Base-by-base conservation (phyloP, 2,888 invertebrate species). In the Drosophila prolongata region DNA sequence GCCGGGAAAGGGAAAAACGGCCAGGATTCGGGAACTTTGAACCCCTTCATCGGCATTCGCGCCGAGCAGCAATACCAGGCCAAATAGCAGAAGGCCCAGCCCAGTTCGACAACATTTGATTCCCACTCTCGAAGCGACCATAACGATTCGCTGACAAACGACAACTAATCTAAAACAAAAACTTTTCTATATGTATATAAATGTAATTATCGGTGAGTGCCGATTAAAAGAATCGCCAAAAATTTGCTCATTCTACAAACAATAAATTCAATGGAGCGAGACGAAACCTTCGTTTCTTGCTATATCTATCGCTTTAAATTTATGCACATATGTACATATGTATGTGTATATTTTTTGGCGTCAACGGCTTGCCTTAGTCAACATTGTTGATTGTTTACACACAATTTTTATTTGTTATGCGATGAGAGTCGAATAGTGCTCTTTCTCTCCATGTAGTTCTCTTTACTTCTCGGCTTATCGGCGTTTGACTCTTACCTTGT, bases 1-100 rank as follows among this genome's bases (percentile, higher is more conserved):
- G 6, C 90, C 89, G 1, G 90, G 78, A 53, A 89, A 90, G 4
- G 90, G 82, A 72, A 89, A 90, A 5, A 89, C 66, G 0, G 88
- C 90, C 47, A 89, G 64, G 5, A 89, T 82, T 16, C 76, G 78
- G 1, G 79, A 77, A 58, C 75, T 16, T 49, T 82, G 61, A 16
- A 56, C 78, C 11, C 2, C 16, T 16, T 46, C 16, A 3, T 24
- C 54, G 27, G 46, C 54, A 6, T 3, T 40, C 1, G 42, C 34
- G 11, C 11, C 9, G 0, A 16, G 13, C 6, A 55, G 24, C n/a
- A 50, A 19, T 1, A 43, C n/a, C 16, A 53, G 6, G 16, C 13
- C 44, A 43, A n/a, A 52, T 8, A 57, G 9, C n/a, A 60, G 10
- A 27, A 66, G 34, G 10, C 72, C 38, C 76, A 87, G 6, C n/a